A percentile compares a stretch with the other conserved stretches of the same genome.
phyloP scores from a whole-genome alignment of 2,888 invertebrate species.

The Euspilapteryx auroguttella region DNA sequence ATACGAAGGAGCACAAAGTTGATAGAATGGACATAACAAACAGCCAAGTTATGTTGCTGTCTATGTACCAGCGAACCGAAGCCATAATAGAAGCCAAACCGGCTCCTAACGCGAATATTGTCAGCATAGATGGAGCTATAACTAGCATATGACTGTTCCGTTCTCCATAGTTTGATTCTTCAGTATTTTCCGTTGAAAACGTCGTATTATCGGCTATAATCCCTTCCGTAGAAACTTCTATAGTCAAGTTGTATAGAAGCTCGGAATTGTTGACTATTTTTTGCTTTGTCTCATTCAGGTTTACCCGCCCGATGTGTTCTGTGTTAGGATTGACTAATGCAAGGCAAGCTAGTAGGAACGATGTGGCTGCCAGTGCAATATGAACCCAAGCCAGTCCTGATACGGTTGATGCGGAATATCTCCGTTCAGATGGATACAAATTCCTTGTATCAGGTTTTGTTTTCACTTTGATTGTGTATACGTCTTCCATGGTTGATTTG shows the following conservation, averaged over 20 bases:
- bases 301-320: slow-evolving; percentile 7
- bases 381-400: slow-evolving; percentile 67
- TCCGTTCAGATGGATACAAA: slow-evolving; percentile 66
- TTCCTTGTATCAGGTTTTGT: slow-evolving; percentile 61
- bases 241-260: slow-evolving; percentile 5
- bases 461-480: slow-evolving; percentile 68
- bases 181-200: slow-evolving; percentile 6
- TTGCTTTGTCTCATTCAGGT: slow-evolving; percentile 10
- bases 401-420: slow-evolving; percentile 69
- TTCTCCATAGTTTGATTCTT: slow-evolving; percentile 12
- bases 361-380: slow-evolving; percentile 60
- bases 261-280: slow-evolving; percentile 9
- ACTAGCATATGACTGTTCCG: slow-evolving; percentile 26
- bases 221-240: slow-evolving; percentile 7
- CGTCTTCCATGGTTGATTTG: slow-evolving; percentile 59
- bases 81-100: slow-evolving; percentile 62
- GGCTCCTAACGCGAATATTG: slow-evolving; percentile 49
- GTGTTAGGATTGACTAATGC: slow-evolving; percentile 37
- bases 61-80: slow-evolving; percentile 68
- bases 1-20: slow-evolving; percentile 41
- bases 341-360: slow-evolving; percentile 58
- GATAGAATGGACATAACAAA: slow-evolving; percentile 60
- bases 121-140: slow-evolving; percentile 49
- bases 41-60: slow-evolving; percentile 65
- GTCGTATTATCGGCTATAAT: slow-evolving; percentile 10